phyloP scores from a whole-genome alignment of 2,797 vertebrate species.

The Pagetopsis macropterus region DNA sequence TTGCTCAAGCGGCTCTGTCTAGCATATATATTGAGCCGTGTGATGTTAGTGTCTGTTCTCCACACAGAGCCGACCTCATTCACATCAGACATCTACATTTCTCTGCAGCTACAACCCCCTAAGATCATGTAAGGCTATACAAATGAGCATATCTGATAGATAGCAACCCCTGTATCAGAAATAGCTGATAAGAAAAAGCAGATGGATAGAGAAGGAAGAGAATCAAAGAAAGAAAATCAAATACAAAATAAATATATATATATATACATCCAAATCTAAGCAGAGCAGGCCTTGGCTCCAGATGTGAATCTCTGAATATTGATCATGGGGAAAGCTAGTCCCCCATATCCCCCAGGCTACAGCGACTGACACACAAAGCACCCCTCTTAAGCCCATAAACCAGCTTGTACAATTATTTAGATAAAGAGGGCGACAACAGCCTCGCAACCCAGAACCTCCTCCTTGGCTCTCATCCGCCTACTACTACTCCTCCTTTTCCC shows the following conservation, averaged over 20 bases:
- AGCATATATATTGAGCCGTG: slow-evolving; percentile 49
- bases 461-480: slow-evolving; percentile 66
- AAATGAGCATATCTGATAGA: slow-evolving; percentile 59
- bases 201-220: slow-evolving; percentile 49
- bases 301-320: slow-evolving; percentile 97
- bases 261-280: slow-evolving; percentile 85
- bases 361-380: slow-evolving; percentile 83
- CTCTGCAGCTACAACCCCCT: slow-evolving; percentile 47
- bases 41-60: slow-evolving; percentile 48
- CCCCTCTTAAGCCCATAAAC: slow-evolving; percentile 84
- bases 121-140: slow-evolving; percentile 58
- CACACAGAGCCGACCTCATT: slow-evolving; percentile 44
- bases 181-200: slow-evolving; percentile 66
- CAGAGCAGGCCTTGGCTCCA: slow-evolving; percentile 85
- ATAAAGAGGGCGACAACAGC: slow-evolving; percentile 84
- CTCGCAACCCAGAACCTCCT: slow-evolving; percentile 81
- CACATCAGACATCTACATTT: slow-evolving; percentile 42
- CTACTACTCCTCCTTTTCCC: slow-evolving; percentile 59
- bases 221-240: slow-evolving; percentile 62
- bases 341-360: slow-evolving; percentile 85
- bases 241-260: slow-evolving; percentile 71
- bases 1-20: slow-evolving; percentile 47
- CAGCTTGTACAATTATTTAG: slow-evolving; percentile 88
- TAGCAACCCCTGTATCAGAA: slow-evolving; percentile 51
- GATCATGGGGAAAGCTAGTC: slow-evolving; percentile 85